Conservation (phyloP, 2,113 vertebrate genomes). For the Alethe castanea region DNA sequence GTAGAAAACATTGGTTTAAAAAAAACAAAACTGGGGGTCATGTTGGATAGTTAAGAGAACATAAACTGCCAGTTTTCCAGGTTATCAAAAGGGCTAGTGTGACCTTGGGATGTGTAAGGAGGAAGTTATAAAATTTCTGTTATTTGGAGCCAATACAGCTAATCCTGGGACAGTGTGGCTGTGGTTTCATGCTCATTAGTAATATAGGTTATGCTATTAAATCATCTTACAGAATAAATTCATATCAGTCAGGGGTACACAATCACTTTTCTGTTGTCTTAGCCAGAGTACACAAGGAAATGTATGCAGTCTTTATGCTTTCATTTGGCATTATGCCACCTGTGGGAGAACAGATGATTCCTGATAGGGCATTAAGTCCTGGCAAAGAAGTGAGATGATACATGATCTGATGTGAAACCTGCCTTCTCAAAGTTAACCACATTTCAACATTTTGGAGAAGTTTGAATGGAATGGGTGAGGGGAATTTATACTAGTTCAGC, state of each 20-base stretch:
- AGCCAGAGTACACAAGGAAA: not conserved
- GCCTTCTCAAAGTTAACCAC: not conserved
- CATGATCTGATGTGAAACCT: constrained; percentile 2
- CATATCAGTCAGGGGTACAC: not conserved
- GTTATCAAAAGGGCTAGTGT: not conserved
- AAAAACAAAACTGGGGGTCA: not conserved
- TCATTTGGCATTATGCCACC: not conserved
- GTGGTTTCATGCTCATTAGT: constrained; percentile 16
- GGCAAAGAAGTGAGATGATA: not conserved
- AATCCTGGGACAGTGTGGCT: not conserved
- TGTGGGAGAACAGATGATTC: not conserved
- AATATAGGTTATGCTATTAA: not conserved
- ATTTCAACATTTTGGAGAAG: not conserved
- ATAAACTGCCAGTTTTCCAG: not conserved
- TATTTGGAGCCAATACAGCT: not conserved
- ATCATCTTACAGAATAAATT: not conserved
- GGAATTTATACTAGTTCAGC: not conserved
- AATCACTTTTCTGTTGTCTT: constrained; percentile 30
- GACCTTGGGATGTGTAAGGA: not conserved
- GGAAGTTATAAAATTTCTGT: not conserved
- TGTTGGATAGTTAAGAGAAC: not conserved
- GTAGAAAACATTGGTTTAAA: not conserved
- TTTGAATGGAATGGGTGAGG: not conserved
- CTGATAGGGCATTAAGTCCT: not conserved
- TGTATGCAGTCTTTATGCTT: constrained; percentile 25